Evolutionary conservation across 2,797 vertebrate genomes (phyloP).

Genomic region (Phoebastria nigripes): DNA sequence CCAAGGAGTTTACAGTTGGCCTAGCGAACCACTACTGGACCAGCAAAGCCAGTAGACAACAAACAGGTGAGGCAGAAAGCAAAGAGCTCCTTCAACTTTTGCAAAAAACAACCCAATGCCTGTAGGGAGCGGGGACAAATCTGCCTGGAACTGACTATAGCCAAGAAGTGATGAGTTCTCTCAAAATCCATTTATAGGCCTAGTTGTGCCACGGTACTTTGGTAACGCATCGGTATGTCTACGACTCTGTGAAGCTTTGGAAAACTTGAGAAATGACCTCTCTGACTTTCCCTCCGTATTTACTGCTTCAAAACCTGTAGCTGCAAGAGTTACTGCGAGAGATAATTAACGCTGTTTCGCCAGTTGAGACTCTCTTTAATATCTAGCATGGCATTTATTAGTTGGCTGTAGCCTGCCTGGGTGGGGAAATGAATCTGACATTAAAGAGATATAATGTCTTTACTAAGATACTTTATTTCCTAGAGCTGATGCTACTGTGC

Average conservation of each 20-base stretch:
- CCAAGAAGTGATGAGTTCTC: not conserved
- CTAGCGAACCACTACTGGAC: constrained; percentile 26
- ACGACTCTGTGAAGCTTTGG: not conserved
- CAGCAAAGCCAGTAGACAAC: constrained; percentile 52
- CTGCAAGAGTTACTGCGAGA: constrained; percentile 12
- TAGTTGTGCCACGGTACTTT: not conserved
- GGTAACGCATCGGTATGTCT: not conserved
- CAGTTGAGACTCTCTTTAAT: not conserved
- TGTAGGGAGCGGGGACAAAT: not conserved
- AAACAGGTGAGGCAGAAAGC: constrained; percentile 51
- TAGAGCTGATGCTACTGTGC: constrained; percentile 1
- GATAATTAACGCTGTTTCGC: not conserved
- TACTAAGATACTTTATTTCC: not conserved
- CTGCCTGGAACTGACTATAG: not conserved
- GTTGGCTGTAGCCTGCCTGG: constrained; percentile 1
- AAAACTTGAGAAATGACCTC: not conserved
- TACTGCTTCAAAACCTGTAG: not conserved
- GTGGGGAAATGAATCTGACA: not conserved
- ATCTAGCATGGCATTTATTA: not conserved
- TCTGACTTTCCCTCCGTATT: not conserved
- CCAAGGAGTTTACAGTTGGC: not conserved
- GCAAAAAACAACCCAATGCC: not conserved
- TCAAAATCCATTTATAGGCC: not conserved
- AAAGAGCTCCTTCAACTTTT: constrained; percentile 6
- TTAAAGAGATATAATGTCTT: not conserved